Evolutionary conservation across 1,140 invertebrate genomes (phyloP), one percentile per base, ranked within the genome.

Genomic region (Achatina immaculata): DNA sequence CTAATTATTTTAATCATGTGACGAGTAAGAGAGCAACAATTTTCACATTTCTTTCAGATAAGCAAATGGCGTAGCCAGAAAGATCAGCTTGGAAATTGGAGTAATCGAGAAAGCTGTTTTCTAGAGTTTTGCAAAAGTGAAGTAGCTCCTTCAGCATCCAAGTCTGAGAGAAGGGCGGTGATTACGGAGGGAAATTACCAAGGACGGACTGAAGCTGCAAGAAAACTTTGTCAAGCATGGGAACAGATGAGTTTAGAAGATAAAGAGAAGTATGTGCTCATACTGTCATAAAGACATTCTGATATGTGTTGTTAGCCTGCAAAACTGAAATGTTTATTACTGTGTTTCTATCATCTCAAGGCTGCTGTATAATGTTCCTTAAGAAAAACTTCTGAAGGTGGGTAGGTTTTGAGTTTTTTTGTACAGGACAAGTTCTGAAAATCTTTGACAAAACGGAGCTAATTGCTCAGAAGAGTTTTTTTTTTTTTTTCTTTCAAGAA

Each of bases 251-350:
- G 82, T 75, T 77, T 86, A 28, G 73, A 83, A 43, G 68, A 89
- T 58, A 87, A 84, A 82, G 65, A 86, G 45, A 86, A 83, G 89
- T 90, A 80, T 83, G 85, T 82, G n/a, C n/a, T n/a, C n/a, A n/a
- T n/a, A n/a, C n/a, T n/a, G n/a, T n/a, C n/a, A n/a, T n/a, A n/a
- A n/a, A n/a, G 28, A 31, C 34, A 31, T 51, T 31, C 11, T 72
- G 34, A 42, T 31, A 45, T 31, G n/a, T 75, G 42, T 45, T 65
- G 21, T 62, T 9, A 28, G 19, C 16, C 34, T 55, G 14, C 51
- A 55, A 16, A 14, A 55, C n/a, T n/a, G n/a, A n/a, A n/a, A n/a
- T n/a, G n/a, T n/a, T n/a, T n/a, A n/a, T n/a, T n/a, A n/a, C n/a
- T n/a, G n/a, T n/a, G n/a, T n/a, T n/a, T n/a, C n/a, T n/a, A n/a